phyloP scores from a whole-genome alignment of 2,888 invertebrate genomes.

The Troides oblongomaculatus region DNA sequence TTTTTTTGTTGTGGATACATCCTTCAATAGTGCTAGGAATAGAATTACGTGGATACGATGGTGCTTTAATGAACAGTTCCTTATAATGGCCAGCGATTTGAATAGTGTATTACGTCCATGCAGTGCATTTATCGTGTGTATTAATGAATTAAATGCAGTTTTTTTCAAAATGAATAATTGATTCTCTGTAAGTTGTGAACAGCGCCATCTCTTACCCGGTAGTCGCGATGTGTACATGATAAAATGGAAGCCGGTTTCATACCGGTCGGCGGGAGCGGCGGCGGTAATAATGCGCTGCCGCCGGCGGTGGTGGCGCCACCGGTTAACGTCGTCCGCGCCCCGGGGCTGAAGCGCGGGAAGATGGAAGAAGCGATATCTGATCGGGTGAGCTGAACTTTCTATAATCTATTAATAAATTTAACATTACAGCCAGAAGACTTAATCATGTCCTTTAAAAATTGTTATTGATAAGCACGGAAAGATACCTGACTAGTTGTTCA shows the following conservation, averaged over 20 bases:
- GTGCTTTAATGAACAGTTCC: conserved; percentile 52
- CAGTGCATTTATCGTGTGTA: conserved; percentile 58
- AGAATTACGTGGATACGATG: conserved; percentile 27
- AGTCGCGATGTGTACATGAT: conserved; percentile 50
- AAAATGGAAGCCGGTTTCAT: conserved; percentile 75
- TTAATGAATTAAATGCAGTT: conserved; percentile 35
- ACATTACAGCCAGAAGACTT: too few species aligned
- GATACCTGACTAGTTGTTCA: too few species aligned
- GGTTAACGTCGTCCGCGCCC: conserved; percentile 86
- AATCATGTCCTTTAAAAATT: too few species aligned
- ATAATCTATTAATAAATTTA: too few species aligned
- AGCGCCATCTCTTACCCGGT: conserved; percentile 60
- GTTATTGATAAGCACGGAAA: too few species aligned
- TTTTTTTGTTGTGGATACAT: conserved; percentile 33
- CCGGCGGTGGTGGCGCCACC: conserved; percentile 69
- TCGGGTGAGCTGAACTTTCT: conserved; percentile 81
- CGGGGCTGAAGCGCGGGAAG: conserved; percentile 88
- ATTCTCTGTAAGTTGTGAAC: conserved; percentile 33
- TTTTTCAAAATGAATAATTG: conserved; percentile 37
- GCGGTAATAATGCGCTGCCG: conserved; percentile 48
- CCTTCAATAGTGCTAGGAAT: conserved; percentile 44
- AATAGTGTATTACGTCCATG: conserved; percentile 50
- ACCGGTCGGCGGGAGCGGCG: conserved; percentile 55
- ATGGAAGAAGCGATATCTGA: conserved; percentile 87
- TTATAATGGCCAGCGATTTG: conserved; percentile 57